phyloP scores from a whole-genome alignment of 2,113 vertebrate species.

The Dipodomys ordii region DNA sequence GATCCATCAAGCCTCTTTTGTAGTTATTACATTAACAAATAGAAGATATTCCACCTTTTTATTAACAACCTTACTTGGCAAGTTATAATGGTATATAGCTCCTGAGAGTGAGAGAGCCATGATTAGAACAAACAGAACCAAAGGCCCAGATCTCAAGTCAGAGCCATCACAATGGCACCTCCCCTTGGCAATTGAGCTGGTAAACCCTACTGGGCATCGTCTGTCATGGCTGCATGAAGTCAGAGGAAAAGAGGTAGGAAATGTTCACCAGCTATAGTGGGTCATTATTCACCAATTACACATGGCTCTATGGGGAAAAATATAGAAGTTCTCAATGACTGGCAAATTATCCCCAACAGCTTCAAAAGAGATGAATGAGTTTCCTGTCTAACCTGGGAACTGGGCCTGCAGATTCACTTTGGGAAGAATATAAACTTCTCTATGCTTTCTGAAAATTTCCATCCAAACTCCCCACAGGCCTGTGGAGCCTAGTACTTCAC shows the following conservation, averaged over 20 bases:
- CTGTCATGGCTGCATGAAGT: slow-evolving; percentile 68
- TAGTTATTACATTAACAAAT: background rate
- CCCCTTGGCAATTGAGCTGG: slow-evolving; percentile 12
- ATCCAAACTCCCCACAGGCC: slow-evolving; percentile 63
- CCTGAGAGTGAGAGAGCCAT: background rate
- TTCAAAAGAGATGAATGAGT: slow-evolving; percentile 63
- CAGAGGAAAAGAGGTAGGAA: slow-evolving; percentile 24
- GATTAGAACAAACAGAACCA: slow-evolving; percentile 52
- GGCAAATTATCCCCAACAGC: slow-evolving; percentile 3
- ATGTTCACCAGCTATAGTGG: slow-evolving; percentile 40
- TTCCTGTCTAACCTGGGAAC: slow-evolving; percentile 11
- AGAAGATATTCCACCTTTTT: slow-evolving; percentile 21
- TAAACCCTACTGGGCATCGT: slow-evolving; percentile 46
- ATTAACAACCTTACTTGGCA: slow-evolving; percentile 45
- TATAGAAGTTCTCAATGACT: background rate
- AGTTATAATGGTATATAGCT: background rate
- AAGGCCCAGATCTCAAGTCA: slow-evolving; percentile 29
- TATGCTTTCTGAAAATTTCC: background rate
- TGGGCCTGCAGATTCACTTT: slow-evolving; percentile 27
- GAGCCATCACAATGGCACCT: background rate
- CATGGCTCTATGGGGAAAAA: slow-evolving; percentile 41
- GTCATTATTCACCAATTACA: slow-evolving; percentile 78
- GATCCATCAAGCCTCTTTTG: background rate
- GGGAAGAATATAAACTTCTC: slow-evolving; percentile 51
- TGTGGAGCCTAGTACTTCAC: background rate